Percentiles rank a stretch among this genome's conserved stretches.
Evolutionary conservation across 2,797 vertebrate genomes (phyloP).

Genomic region (Poecilia gillii): DNA sequence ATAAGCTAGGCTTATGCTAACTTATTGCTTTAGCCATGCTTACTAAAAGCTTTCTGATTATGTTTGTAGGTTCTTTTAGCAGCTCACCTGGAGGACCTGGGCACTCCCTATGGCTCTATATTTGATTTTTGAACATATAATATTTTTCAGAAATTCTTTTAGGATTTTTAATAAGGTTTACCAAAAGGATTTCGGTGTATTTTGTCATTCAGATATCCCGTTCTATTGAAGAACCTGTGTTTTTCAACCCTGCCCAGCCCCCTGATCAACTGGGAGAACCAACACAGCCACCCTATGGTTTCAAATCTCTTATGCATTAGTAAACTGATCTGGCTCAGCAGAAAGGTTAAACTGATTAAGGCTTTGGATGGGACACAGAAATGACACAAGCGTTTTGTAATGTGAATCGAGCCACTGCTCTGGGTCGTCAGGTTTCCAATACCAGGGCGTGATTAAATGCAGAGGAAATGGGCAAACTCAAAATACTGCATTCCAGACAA

Average conservation of each 20-base stretch:
- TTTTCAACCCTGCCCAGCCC: constrained; percentile 33
- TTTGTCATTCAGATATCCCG: constrained; percentile 11
- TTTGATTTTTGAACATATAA: background rate
- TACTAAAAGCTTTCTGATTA: background rate
- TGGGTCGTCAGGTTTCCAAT: constrained; percentile 71
- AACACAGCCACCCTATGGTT: constrained; percentile 45
- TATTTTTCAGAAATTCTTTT: background rate
- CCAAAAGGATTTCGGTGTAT: constrained; percentile 20
- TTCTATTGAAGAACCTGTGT: constrained; percentile 19
- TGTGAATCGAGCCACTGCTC: constrained; percentile 54
- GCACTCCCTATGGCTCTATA: background rate
- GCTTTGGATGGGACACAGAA: constrained; percentile 76
- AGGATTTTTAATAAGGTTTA: constrained; percentile 24
- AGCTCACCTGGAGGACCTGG: background rate
- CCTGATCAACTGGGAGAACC: constrained; percentile 41
- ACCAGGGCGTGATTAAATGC: constrained; percentile 71
- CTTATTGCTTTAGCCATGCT: background rate
- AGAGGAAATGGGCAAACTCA: constrained; percentile 77
- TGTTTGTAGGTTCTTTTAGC: background rate
- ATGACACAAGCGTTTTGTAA: constrained; percentile 80
- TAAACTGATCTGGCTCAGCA: constrained; percentile 77
- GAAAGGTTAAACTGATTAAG: constrained; percentile 82
- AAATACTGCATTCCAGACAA: constrained; percentile 81
- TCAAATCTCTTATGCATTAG: constrained; percentile 64
- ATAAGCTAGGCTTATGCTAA: too few species aligned